Base-by-base conservation (phyloP, 2,888 invertebrate genomes). In the Thecophora atra region DNA sequence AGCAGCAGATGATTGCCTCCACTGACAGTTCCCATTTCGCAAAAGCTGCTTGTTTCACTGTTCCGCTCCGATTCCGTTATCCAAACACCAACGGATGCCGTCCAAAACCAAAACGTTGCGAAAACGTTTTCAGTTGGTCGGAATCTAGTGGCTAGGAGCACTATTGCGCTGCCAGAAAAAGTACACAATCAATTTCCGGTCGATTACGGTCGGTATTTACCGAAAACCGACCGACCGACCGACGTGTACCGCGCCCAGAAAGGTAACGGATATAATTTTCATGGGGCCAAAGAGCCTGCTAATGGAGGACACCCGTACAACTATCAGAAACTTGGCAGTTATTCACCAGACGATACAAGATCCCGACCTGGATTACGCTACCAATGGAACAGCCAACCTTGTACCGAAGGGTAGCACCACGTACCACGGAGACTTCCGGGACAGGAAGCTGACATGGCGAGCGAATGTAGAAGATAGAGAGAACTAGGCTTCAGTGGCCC, bases 61-160 rank as follows among this genome's bases (percentile, higher is more conserved):
- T 64, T 64, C 64, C 64, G 64, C 64, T 64, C 64, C 47, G 47
- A 47, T 44, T 64, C n/a, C 44, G 47, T 24, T 3, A 3, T 26
- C 4, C 44, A 64, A 47, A 42, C 47, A 44, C 21, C 44, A 24
- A 7, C 47, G 13, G 64, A 26, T 58, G 58, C 5, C 13, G 15
- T 8, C 17, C 13, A 42, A 7, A 8, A 17, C 19, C 37, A n/a
- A 62, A 26, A 63, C 11, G 5, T 47, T 47, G 13, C 47, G n/a
- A 47, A 47, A 47, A n/a, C 7, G 1, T 42, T 2, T 37, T 37
- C 15, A 37, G 62, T 63, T 19, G n/a, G 24, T n/a, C 24, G n/a
- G 21, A 54, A 54, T 54, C 5, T 21, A 54, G 15, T 54, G 54
- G n/a, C 52, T 52, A 52, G 5, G n/a, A 52, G n/a, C 6, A 7